Evolutionary conservation across 2,888 invertebrate genomes (phyloP), one percentile per base, ranked within the genome.

Genomic region (Altica lythri): DNA sequence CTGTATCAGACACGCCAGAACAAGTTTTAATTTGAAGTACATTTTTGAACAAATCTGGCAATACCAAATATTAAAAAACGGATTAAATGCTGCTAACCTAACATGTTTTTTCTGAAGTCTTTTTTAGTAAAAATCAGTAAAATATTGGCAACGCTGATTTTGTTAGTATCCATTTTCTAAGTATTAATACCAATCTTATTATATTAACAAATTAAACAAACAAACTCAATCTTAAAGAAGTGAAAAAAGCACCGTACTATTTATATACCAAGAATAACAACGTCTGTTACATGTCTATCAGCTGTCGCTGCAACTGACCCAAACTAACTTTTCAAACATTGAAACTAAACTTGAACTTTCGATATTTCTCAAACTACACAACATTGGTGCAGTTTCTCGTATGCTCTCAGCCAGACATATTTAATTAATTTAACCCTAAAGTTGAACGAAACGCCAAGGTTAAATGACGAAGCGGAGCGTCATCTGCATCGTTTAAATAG

Each of bases 371-470:
- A 35, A 12, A 37, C 44, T 46, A 46, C 53, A 47, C 47, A 50
- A 17, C 22, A 44, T 47, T 44, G 43, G 42, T 49, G 34, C 50
- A 47, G 43, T 40, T 38, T 44, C 53, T 48, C 53, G 43, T 45
- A 52, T 42, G 53, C 50, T 53, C 50, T 44, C 38, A 46, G 35
- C 53, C 61, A 61, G 61, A 61, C 61, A 56, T 37, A 53, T 53
- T 52, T 54, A 61, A 61, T 61, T 61, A 59, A 61, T 61, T 61
- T 61, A 61, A 61, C 61, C 61, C 60, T 52, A 43, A 58, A 55
- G 61, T 56, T 57, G 57, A 61, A 61, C 61, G 61, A 35, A 57
- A 58, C 55, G 44, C 48, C 58, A 61, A 59, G 61, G 58, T 61
- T 58, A 61, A 57, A 53, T 54, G 60, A 53, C 45, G 47, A 51